Evolutionary conservation across 2,113 vertebrate species (phyloP), one percentile per base, ranked within the genome.

Genomic region (Pseudopodoces humilis): DNA sequence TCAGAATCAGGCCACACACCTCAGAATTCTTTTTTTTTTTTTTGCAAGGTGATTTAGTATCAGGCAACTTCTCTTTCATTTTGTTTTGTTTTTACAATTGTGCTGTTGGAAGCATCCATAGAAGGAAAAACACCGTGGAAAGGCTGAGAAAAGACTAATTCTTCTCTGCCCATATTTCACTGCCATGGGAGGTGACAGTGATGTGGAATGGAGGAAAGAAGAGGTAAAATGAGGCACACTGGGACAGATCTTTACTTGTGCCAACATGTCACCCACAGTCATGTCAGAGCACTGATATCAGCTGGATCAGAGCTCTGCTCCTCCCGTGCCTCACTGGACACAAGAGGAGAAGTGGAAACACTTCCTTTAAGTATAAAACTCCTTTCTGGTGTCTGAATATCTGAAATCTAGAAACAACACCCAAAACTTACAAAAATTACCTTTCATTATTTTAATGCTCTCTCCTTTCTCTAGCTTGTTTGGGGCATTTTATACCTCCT

Each of bases 201-300:
- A 44, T 2, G 8, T 22, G 50, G 31, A 83, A 59, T 2, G 0
- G 49, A 94, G 37, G 39, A 64, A 47, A 33, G 3, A 76, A 39
- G 33, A 71, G 37, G 28, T 41, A 55, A 39, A 80, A 41, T 0
- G 2, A 76, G 56, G 33, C 50, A 80, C 1, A 2, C 7, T 14
- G 19, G 20, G 33, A 64, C 78, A 83, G 63, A 49, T 33, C 62
- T 68, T 59, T 39, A 25, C 52, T n/a, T 67, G 55, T 63, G 60
- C 46, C 37, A 41, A 21, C 41, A 13, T 1, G 1, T 71, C 58
- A 47, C 37, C 63, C 47, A 50, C 41, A 53, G 68, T 16, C 2
- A 0, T 56, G 30, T 64, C 69, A 52, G 52, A 60, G 74, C 43
- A 85, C 58, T 0, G 1, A 30, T 6, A 53, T 0, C 10, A 88